Base-by-base conservation (phyloP, 1,140 invertebrate species). In the Leptopilina clavipes region DNA sequence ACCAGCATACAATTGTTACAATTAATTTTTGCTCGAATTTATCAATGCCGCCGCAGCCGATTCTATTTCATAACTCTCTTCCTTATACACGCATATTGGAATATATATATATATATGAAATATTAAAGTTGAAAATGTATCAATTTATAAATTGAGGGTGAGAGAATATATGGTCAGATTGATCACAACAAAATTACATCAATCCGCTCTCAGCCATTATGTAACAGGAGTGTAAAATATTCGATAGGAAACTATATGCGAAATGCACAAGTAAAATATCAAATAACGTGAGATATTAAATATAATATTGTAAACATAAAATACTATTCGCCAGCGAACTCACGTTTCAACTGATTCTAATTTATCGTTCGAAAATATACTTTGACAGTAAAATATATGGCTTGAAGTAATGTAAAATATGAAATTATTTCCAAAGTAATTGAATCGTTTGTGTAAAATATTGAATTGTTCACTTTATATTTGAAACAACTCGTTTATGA, bases 71-170 rank as follows among this genome's bases (percentile, higher is more conserved):
- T 65, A 31, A 31, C 3, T 22, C 14, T 65, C 11, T 31, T 65
- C 59, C 22, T 12, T 25, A 22, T 5, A 5, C 9, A n/a, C 8
- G 22, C n/a, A n/a, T n/a, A n/a, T n/a, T n/a, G n/a, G n/a, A n/a
- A n/a, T n/a, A n/a, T n/a, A n/a, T n/a, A n/a, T n/a, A n/a, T 40
- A 40, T 40, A 65, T 65, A 65, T 65, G 59, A 37, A 65, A 65
- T 65, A 65, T 31, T 65, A 31, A 65, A 31, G 14, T 6, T 31
- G 11, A 3, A n/a, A 40, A 65, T 65, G 22, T 5, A 25, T 65
- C 22, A 31, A 31, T 65, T 65, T 59, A 31, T 65, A 40, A 59
- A 31, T 65, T 8, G 22, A 65, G 22, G 11, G 10, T 65, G 22
- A 31, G 56, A 65, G n/a, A 52, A 52, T n/a, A n/a, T n/a, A 52